Evolutionary conservation across 2,797 vertebrate genomes (phyloP).

Genomic region (Diplodus puntazzo): DNA sequence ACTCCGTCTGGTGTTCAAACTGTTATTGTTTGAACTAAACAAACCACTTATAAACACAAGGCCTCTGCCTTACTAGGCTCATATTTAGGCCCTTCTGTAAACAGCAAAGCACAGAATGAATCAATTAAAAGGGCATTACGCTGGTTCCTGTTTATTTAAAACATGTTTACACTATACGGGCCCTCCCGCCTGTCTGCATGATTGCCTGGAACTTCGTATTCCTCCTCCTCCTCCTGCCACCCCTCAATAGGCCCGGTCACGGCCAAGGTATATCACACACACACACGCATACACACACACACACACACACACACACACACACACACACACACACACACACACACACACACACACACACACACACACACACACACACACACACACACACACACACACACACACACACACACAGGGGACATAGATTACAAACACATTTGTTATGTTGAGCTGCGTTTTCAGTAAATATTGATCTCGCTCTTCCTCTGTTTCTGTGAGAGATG

Average conservation of each 20-base stretch:
- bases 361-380: conserved; percentile 45
- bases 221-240: conserved; percentile 68
- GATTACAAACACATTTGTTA: conserved; percentile 87
- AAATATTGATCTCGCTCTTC: conserved; percentile 85
- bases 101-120: conserved; percentile 89
- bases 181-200: conserved; percentile 82
- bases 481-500: conserved; percentile 71
- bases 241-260: conserved; percentile 71
- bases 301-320: too few species aligned
- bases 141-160: conserved; percentile 92
- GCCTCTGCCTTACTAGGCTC: conserved; percentile 86
- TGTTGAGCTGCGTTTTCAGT: conserved; percentile 75
- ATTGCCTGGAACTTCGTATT: conserved; percentile 82
- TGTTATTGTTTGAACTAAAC: conserved; percentile 89
- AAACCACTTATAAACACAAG: conserved; percentile 89
- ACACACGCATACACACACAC: conserved; percentile 29
- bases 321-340: too few species aligned
- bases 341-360: conserved; percentile 62
- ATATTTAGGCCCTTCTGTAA: conserved; percentile 89
- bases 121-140: conserved; percentile 91
- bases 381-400: conserved; percentile 53
- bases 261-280: conserved; percentile 79
- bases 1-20: conserved; percentile 82
- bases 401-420: conserved; percentile 42
- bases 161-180: conserved; percentile 88